Evolutionary conservation across 2,113 vertebrate species (phyloP).

Genomic region (Dicerorhinus sumatrensis): DNA sequence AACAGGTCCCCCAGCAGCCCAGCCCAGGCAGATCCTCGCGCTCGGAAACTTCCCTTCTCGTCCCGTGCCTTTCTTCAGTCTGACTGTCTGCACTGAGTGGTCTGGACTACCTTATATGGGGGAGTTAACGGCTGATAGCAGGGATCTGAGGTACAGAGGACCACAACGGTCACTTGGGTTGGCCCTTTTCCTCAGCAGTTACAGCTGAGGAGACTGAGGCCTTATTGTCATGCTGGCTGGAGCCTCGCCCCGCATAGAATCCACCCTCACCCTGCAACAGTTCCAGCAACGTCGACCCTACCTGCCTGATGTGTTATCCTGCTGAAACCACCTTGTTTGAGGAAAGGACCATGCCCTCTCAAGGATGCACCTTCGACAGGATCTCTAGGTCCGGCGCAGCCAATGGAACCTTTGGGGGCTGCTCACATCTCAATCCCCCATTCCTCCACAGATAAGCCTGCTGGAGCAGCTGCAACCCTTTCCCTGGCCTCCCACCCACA

Average conservation of each 20-base stretch:
- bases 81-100: background rate
- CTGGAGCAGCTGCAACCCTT: background rate
- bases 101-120: background rate
- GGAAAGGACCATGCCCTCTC: background rate
- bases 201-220: background rate
- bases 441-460: fast-evolving
- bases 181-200: background rate
- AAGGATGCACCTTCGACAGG: background rate
- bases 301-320: background rate
- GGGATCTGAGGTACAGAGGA: background rate
- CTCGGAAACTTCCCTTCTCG: background rate
- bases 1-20: too few relatives aligned
- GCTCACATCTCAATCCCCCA: background rate
- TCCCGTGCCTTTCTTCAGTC: background rate
- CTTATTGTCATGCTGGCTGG: fast-evolving
- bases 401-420: fast-evolving
- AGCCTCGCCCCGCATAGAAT: background rate
- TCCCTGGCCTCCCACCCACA: background rate
- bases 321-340: background rate
- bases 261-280: too few relatives aligned
- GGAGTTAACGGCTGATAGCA: background rate
- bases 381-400: background rate
- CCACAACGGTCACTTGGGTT: background rate
- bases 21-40: background rate
- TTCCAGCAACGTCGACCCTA: too few relatives aligned